Base-by-base conservation (phyloP, 2,888 invertebrate genomes). In the Ferrisia virgata region DNA sequence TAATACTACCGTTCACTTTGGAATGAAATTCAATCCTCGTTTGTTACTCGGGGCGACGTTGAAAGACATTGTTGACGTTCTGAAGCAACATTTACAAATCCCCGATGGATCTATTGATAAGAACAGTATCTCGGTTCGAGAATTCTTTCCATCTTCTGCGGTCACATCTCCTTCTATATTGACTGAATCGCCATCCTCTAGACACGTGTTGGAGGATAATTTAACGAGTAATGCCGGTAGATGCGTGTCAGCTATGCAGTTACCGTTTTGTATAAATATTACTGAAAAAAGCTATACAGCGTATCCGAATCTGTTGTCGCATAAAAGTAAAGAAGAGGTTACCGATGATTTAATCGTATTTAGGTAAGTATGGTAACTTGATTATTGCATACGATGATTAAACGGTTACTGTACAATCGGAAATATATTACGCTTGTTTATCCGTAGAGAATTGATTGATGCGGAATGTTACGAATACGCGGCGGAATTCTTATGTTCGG, bases 391-490 rank as follows among this genome's bases (percentile, higher is more conserved):
- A n/a, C n/a, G n/a, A n/a, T n/a, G n/a, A n/a, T n/a, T n/a, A n/a
- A n/a, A n/a, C n/a, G n/a, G n/a, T n/a, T n/a, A n/a, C n/a, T n/a
- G n/a, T 18, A 18, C 47, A 25, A 79, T 79, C 1, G 18, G 8
- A 25, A 79, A 79, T 79, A 33, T 9, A 36, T 13, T 64, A 15
- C 36, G 39, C 3, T 9, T n/a, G 22, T 31, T 18, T 39, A 47
- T 18, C 6, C 22, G 11, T 87, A 92, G 95, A 85, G 95, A 94
- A 88, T 89, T 96, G n/a, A 93, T 96, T 8, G 96, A 96, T 88
- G 95, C 95, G 0, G 96, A 96, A 89, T 97, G 97, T 88, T 96
- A 95, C 87, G 91, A 93, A 86, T 91, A 95, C 86, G 95, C 96
- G 0, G 95, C 95, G 89, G 96, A 97, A 87, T 96, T 96, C 88